phyloP scores from a whole-genome alignment of 2,888 invertebrate species.

The Ormyrus pomaceus region DNA sequence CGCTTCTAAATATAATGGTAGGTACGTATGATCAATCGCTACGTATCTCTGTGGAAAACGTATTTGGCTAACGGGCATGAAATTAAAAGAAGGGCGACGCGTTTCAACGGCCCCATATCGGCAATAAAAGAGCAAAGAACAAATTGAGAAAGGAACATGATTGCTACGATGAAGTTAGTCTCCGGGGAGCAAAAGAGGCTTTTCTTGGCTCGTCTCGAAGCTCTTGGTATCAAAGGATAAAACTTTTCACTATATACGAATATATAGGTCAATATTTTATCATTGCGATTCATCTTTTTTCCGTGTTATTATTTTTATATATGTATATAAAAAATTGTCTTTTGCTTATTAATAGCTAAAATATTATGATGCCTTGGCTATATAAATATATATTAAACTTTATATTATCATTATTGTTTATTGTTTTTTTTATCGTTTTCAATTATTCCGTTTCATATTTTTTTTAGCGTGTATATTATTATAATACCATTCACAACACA shows the following conservation, averaged over 20 bases:
- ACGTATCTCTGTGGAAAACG: slow-evolving; percentile 14
- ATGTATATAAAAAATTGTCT: slow-evolving; percentile 69
- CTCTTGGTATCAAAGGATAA: slow-evolving; percentile 65
- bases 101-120: slow-evolving; percentile 6
- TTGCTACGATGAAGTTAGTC: slow-evolving; percentile 57
- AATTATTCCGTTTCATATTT: slow-evolving; percentile 51
- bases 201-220: slow-evolving; percentile 47
- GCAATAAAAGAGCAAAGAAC: not conserved
- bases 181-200: slow-evolving; percentile 58
- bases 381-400: slow-evolving; percentile 72
- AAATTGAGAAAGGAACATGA: slow-evolving; percentile 57
- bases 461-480: slow-evolving; percentile 59
- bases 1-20: not conserved
- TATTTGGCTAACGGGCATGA: slow-evolving; percentile 15
- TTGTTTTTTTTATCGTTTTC: slow-evolving; percentile 51
- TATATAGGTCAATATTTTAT: slow-evolving; percentile 69
- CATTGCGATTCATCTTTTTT: slow-evolving; percentile 60
- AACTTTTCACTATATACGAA: slow-evolving; percentile 62
- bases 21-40: not conserved
- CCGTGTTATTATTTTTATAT: slow-evolving; percentile 61
- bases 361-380: slow-evolving; percentile 74
- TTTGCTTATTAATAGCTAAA: slow-evolving; percentile 72
- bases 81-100: slow-evolving; percentile 3
- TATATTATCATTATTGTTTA: slow-evolving; percentile 66
- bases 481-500: slow-evolving; percentile 75